phyloP scores from a whole-genome alignment of 2,797 vertebrate species.

The Mormyrus proboscirostris region DNA sequence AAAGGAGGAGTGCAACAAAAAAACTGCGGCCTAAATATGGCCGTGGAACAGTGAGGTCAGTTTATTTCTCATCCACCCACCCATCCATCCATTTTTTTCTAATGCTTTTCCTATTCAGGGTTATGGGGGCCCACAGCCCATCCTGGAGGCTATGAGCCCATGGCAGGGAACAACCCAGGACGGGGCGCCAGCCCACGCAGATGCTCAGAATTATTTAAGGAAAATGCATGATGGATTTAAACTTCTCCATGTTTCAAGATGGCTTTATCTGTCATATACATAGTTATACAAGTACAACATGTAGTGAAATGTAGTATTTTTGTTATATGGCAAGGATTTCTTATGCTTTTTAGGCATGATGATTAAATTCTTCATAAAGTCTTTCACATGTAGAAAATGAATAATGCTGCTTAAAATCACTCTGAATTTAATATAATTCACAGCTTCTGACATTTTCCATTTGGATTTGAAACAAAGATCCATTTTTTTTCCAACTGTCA shows the following conservation, averaged over 20 bases:
- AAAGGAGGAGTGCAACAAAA: conserved; percentile 16
- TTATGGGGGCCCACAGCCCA: not conserved
- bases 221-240: not conserved
- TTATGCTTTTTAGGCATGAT: not conserved
- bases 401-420: not conserved
- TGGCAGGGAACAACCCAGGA: not conserved
- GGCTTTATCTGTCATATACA: not conserved
- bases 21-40: conserved; percentile 34
- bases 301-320: not conserved
- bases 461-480: conserved; percentile 1
- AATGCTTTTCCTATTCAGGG: not conserved
- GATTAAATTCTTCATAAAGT: not conserved
- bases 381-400: not conserved
- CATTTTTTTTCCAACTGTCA: conserved; percentile 28
- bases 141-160: not conserved
- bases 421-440: not conserved
- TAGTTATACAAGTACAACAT: not conserved
- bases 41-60: conserved; percentile 36
- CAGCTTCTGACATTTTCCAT: not conserved
- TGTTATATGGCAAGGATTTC: not conserved
- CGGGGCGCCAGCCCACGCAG: not conserved
- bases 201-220: not conserved
- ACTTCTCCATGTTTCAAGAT: not conserved
- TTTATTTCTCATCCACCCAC: not conserved
- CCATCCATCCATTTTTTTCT: not conserved